Conservation (phyloP, 2,797 vertebrate genomes). For the Xyrichtys novacula region DNA sequence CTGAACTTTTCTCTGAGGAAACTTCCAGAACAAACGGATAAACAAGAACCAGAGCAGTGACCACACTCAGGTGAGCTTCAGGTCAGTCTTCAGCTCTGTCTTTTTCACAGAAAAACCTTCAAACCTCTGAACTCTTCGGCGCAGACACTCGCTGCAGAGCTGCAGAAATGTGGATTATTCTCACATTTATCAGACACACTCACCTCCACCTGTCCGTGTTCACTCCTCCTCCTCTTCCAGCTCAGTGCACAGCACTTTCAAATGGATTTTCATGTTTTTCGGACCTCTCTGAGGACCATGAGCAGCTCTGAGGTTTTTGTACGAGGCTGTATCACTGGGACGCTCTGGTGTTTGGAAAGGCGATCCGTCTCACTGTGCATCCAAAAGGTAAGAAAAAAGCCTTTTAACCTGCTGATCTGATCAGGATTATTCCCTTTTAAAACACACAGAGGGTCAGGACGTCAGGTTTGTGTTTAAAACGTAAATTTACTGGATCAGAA, state of each 20-base stretch:
- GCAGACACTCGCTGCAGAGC: background rate
- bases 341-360: constrained; percentile 23
- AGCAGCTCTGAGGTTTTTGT: constrained; percentile 60
- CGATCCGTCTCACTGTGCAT: constrained; percentile 33
- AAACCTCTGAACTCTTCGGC: background rate
- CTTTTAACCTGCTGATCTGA: fast-evolving
- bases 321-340: constrained; percentile 57
- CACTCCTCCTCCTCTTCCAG: background rate
- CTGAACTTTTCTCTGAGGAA: fast-evolving
- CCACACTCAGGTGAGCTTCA: fast-evolving
- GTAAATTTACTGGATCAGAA: background rate
- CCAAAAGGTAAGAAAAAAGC: constrained; percentile 62
- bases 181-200: fast-evolving
- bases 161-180: background rate
- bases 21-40: background rate
- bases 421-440: fast-evolving
- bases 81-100: background rate
- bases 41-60: fast-evolving
- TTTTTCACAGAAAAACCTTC: background rate
- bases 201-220: fast-evolving
- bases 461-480: background rate
- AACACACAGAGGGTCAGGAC: too few species aligned
- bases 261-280: background rate
- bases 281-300: fast-evolving
- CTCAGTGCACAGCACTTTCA: fast-evolving